Percentiles rank a stretch among this genome's conserved stretches.
Evolutionary conservation across 2,888 invertebrate species (phyloP).

Genomic region (Sussaba pulchella): DNA sequence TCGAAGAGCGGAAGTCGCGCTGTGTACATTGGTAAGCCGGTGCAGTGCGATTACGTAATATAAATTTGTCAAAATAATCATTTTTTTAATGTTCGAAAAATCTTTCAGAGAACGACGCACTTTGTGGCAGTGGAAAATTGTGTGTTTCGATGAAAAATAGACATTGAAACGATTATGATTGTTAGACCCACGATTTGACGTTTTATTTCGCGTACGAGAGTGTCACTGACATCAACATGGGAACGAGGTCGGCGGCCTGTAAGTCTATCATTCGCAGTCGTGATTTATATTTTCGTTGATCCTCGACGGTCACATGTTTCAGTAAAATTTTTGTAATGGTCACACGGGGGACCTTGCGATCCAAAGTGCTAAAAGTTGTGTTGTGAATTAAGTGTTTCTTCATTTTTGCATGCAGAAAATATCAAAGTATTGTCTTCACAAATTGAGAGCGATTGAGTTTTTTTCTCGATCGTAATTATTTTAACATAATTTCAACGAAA

Average conservation of each 20-base stretch:
- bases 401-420: too few species aligned
- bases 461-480: too few species aligned
- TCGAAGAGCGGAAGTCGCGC: not conserved
- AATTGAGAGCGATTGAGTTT: too few species aligned
- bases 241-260: slow-evolving; percentile 97
- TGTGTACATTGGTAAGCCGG: slow-evolving; percentile 20
- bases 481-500: too few species aligned
- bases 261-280: slow-evolving; percentile 84
- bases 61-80: not conserved
- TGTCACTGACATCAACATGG: slow-evolving; percentile 88
- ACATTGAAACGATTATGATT: slow-evolving; percentile 15
- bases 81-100: not conserved
- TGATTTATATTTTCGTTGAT: not conserved
- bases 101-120: not conserved
- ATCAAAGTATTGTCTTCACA: too few species aligned
- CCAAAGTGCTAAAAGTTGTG: too few species aligned
- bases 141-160: not conserved
- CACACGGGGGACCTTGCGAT: too few species aligned
- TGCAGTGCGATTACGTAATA: slow-evolving; percentile 32
- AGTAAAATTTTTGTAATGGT: too few species aligned
- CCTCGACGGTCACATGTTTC: too few species aligned
- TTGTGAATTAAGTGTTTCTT: too few species aligned
- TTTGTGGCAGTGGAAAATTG: not conserved
- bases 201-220: slow-evolving; percentile 25
- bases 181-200: not conserved